Conservation (phyloP, 2,888 invertebrate genomes). For the Trichacis sp. region DNA sequence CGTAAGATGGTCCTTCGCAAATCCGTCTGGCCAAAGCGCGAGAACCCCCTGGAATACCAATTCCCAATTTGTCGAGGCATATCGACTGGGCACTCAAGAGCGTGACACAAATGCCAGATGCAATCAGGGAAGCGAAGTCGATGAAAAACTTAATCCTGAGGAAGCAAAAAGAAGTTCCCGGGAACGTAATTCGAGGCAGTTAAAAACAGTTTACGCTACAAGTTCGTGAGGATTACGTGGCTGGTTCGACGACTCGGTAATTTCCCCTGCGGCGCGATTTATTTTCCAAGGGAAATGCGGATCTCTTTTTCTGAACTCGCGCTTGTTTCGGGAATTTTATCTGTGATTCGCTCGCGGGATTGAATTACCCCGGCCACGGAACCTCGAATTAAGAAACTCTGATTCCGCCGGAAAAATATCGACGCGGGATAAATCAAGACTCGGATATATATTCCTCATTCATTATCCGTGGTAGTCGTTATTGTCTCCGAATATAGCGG, state of each 20-base stretch:
- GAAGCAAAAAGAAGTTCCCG: constrained; percentile 14
- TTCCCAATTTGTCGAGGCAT: constrained; percentile 65
- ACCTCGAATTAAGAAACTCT: constrained; percentile 68
- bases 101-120: constrained; percentile 70
- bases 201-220: constrained; percentile 8
- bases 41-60: constrained; percentile 63
- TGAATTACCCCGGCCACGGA: constrained; percentile 60
- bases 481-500: constrained; percentile 38
- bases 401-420: constrained; percentile 66
- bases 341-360: constrained; percentile 62
- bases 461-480: constrained; percentile 41
- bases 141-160: constrained; percentile 35
- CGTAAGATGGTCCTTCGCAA: constrained; percentile 62
- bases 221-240: constrained; percentile 3
- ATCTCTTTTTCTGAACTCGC: neutral
- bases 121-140: constrained; percentile 57
- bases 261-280: neutral
- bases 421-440: constrained; percentile 64
- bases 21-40: constrained; percentile 65
- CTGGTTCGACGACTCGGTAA: neutral
- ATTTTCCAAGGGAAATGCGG: neutral
- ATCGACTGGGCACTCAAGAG: constrained; percentile 68
- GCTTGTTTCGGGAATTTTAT: constrained; percentile 57
- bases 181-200: neutral
- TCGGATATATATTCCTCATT: constrained; percentile 44